Conservation (phyloP, 2,888 invertebrate genomes). For the Caenorhabditis auriculariae region DNA sequence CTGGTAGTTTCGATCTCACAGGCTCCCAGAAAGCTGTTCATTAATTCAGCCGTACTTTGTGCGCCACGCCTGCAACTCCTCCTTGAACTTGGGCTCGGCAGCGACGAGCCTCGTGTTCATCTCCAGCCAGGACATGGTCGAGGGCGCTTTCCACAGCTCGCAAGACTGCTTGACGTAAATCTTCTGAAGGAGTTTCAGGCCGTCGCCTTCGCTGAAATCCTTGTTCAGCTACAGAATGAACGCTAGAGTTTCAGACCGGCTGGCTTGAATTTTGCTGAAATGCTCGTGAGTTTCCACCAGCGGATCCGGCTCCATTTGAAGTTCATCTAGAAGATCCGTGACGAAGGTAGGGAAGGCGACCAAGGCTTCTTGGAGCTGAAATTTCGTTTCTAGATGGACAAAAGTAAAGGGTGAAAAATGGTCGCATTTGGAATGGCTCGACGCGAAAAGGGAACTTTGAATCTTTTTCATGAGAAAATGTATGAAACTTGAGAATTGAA, state of each 20-base stretch:
- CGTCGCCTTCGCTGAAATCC: slow-evolving; percentile 59
- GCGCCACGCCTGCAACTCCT: slow-evolving; percentile 25
- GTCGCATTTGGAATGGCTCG: no score
- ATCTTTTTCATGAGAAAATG: no score
- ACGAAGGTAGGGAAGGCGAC: slow-evolving; percentile 81
- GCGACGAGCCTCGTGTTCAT: slow-evolving; percentile 64
- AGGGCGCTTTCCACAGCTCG: slow-evolving; percentile 76
- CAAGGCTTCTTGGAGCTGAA: slow-evolving; percentile 63
- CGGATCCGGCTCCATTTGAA: slow-evolving; percentile 47
- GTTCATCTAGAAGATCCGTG: slow-evolving; percentile 71
- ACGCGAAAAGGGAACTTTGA: no score
- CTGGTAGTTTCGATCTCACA: no score
- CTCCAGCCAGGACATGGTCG: slow-evolving; percentile 78
- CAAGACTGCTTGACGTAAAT: slow-evolving; percentile 76
- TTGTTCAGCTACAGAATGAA: no score
- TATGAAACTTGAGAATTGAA: no score
- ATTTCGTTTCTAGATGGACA: neutral
- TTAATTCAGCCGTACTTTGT: slow-evolving; percentile 10
- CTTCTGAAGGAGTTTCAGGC: slow-evolving; percentile 74
- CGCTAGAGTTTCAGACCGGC: slow-evolving; percentile 4
- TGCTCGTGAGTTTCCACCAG: slow-evolving; percentile 39
- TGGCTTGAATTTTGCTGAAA: slow-evolving; percentile 21
- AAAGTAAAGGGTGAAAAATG: no score
- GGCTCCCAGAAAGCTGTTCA: neutral
- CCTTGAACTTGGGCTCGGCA: neutral